Evolutionary conservation across 35 echinoderm and acorn worm species (phyloP).

Genomic region (Ptychodera flava): DNA sequence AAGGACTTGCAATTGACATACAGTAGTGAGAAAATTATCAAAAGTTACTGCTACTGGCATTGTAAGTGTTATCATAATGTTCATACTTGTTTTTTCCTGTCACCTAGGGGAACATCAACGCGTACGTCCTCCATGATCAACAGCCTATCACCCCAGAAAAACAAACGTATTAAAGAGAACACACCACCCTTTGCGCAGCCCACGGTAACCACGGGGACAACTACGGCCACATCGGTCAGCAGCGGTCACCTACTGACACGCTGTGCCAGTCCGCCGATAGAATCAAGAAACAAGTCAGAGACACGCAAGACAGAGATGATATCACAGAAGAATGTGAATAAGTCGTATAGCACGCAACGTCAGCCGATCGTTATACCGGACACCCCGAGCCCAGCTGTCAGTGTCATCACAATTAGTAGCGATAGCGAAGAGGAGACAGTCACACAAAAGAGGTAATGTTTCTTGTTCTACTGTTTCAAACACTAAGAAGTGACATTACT

Average conservation of each 20-base stretch:
- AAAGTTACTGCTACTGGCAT: too few species aligned
- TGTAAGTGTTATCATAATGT: too few species aligned
- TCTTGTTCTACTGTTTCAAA: not conserved
- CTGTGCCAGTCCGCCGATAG: conserved; percentile 7
- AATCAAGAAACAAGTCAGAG: conserved; percentile 11
- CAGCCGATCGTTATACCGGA: conserved; percentile 91
- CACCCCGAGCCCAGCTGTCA: conserved; percentile 74
- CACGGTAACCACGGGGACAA: not conserved
- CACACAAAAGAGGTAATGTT: conserved; percentile 35
- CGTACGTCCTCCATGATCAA: conserved; percentile 40
- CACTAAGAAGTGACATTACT: too few species aligned
- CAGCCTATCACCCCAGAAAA: conserved; percentile 97
- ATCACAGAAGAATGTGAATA: conserved; percentile 3
- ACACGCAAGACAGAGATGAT: not conserved
- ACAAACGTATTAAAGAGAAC: conserved; percentile 73
- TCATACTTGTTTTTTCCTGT: too few species aligned
- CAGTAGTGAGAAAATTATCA: too few species aligned
- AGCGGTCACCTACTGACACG: not conserved
- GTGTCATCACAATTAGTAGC: conserved; percentile 95
- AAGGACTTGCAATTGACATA: too few species aligned
- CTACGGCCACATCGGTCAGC: not conserved
- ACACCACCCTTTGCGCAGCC: conserved; percentile 36
- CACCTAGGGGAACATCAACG: not conserved
- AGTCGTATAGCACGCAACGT: conserved; percentile 73
- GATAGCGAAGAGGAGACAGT: conserved; percentile 90